phyloP scores from a whole-genome alignment of 1,140 invertebrate genomes.

The Metaphire vulgaris region DNA sequence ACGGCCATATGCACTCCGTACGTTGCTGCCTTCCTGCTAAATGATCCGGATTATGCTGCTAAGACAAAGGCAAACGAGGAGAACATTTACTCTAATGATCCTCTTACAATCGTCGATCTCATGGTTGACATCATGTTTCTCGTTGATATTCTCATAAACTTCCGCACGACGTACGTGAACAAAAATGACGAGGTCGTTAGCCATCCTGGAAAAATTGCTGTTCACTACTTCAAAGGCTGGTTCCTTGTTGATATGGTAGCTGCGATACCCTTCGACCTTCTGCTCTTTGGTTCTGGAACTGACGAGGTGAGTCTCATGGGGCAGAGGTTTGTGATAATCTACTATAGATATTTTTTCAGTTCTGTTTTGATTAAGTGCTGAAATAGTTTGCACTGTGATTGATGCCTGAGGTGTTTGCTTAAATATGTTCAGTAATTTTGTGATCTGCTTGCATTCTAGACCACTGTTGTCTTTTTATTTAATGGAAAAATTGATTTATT shows the following conservation, averaged over 20 bases:
- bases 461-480: no score
- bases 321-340: neutral
- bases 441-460: no score
- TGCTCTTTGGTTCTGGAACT: conserved; percentile 88
- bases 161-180: conserved; percentile 98
- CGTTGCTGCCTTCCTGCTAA: no score
- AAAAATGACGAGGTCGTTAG: conserved; percentile 70
- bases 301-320: conserved; percentile 74
- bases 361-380: no score
- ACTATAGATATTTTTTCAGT: no score
- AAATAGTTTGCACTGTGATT: no score
- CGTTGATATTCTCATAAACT: conserved; percentile 97
- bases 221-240: conserved; percentile 97
- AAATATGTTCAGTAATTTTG: no score
- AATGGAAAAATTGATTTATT: no score
- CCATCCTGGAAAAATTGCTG: conserved; percentile 90
- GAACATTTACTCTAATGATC: conserved; percentile 50
- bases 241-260: conserved; percentile 97
- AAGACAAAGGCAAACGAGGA: conserved; percentile 32
- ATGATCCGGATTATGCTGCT: conserved; percentile 58
- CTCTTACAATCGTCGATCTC: conserved; percentile 56
- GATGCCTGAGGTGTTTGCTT: no score
- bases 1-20: no score
- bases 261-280: conserved; percentile 94
- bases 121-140: conserved; percentile 97